Percentiles rank a stretch among this genome's conserved stretches.
Conservation (phyloP, 2,113 vertebrate species). For the Sander lucioperca region DNA sequence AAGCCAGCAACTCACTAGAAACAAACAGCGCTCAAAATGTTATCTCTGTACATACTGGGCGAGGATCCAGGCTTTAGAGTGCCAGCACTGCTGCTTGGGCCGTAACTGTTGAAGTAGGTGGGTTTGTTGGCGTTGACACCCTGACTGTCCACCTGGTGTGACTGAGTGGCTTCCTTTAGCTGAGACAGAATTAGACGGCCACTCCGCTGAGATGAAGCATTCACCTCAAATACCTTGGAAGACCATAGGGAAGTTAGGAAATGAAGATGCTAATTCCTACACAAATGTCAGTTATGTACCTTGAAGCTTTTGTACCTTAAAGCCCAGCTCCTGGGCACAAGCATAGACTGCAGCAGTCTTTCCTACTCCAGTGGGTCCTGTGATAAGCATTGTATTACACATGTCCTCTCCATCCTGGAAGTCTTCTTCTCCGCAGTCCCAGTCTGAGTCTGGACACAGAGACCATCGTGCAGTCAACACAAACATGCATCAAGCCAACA, state of each 20-base stretch:
- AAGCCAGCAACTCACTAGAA: neutral
- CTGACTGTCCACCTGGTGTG: conserved; percentile 97
- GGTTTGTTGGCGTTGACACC: conserved; percentile 91
- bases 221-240: conserved; percentile 96
- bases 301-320: conserved; percentile 88
- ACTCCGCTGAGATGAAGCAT: conserved; percentile 95
- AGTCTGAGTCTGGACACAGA: conserved; percentile 76
- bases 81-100: conserved; percentile 53
- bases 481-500: neutral
- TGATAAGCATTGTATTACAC: conserved; percentile 95
- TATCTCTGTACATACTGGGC: conserved; percentile 70
- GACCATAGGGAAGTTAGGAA: neutral
- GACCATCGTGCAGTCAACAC: neutral
- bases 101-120: conserved; percentile 90
- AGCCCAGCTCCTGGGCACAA: conserved; percentile 97
- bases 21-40: neutral
- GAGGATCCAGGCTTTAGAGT: conserved; percentile 65
- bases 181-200: conserved; percentile 96
- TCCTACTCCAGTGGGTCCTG: conserved; percentile 93
- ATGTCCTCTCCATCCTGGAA: conserved; percentile 83
- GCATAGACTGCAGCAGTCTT: conserved; percentile 98
- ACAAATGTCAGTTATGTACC: neutral
- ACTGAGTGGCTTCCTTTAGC: conserved; percentile 97
- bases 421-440: conserved; percentile 84
- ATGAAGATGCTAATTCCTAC: neutral